Percentiles rank a stretch among this genome's conserved stretches.
Conservation (phyloP, 1,140 invertebrate species). For the Drosophila pseudoananassae region DNA sequence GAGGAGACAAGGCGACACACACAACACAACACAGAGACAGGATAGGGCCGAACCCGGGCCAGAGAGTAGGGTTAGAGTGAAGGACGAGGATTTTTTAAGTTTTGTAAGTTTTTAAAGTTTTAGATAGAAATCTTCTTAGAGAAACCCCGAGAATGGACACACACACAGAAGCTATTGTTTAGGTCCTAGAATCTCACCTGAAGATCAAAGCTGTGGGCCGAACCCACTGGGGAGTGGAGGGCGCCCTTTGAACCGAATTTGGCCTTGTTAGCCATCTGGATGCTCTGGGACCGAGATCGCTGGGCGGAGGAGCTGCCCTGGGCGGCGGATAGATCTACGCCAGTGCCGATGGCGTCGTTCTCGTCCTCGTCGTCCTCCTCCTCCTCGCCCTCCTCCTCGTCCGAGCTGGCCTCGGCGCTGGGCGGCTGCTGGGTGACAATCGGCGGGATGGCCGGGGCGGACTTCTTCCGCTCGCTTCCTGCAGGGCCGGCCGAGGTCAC, state of each 20-base stretch:
- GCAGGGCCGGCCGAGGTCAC: neutral
- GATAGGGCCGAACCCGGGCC: neutral
- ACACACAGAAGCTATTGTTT: neutral
- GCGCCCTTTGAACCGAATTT: slow-evolving; percentile 80
- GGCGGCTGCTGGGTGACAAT: slow-evolving; percentile 80
- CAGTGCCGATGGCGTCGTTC: slow-evolving; percentile 56
- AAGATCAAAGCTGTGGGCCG: slow-evolving; percentile 82
- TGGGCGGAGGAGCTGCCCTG: slow-evolving; percentile 32
- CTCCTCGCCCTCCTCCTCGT: slow-evolving; percentile 78
- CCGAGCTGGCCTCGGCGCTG: slow-evolving; percentile 74
- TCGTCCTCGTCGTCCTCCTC: slow-evolving; percentile 82
- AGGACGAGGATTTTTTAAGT: no score
- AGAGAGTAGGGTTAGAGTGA: neutral
- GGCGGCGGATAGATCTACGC: slow-evolving; percentile 48
- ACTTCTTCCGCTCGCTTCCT: slow-evolving; percentile 65
- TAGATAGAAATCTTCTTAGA: no score
- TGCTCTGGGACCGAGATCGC: slow-evolving; percentile 77
- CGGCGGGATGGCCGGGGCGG: slow-evolving; percentile 69
- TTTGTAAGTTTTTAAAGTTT: no score
- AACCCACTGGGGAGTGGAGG: slow-evolving; percentile 78
- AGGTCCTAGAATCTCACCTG: slow-evolving; percentile 64
- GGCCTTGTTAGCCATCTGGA: slow-evolving; percentile 73
- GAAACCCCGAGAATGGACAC: slow-evolving; percentile 9
- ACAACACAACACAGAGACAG: slow-evolving; percentile 12
- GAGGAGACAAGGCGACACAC: slow-evolving; percentile 26